Conservation (phyloP, 2,888 invertebrate species). For the Phortica okadai region DNA sequence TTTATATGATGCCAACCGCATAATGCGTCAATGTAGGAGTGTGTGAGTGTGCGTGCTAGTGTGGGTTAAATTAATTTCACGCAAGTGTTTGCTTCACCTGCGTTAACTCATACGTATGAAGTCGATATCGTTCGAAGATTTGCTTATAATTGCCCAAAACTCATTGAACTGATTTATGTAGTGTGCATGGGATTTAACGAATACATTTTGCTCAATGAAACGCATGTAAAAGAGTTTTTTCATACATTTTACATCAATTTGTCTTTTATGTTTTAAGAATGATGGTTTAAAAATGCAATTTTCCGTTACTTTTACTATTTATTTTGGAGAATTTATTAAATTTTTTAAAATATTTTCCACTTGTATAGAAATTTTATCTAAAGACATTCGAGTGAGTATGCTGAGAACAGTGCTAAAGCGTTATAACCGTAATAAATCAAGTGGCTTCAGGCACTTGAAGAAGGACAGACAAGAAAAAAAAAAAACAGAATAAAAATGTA, state of each 20-base stretch:
- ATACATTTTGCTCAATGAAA: too few relatives aligned
- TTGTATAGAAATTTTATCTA: constrained; percentile 46
- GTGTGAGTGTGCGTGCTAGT: not conserved
- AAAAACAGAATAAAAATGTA: constrained; percentile 33
- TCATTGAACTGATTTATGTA: not conserved
- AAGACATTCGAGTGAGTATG: constrained; percentile 49
- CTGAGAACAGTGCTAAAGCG: not conserved
- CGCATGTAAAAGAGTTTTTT: not conserved
- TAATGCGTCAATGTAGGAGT: not conserved
- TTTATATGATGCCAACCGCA: constrained; percentile 53
- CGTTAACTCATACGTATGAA: not conserved
- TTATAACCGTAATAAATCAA: constrained; percentile 62
- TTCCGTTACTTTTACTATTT: constrained; percentile 1
- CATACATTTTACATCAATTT: constrained; percentile 40
- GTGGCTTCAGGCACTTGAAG: constrained; percentile 54
- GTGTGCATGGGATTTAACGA: too few relatives aligned
- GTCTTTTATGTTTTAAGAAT: constrained; percentile 38
- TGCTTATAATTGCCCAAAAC: not conserved
- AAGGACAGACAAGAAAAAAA: constrained; percentile 49
- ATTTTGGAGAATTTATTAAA: constrained; percentile 41
- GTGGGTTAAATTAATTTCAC: constrained; percentile 19
- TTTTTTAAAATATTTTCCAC: constrained; percentile 2
- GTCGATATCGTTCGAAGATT: constrained; percentile 24
- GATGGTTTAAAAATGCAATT: not conserved
- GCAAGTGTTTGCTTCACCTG: constrained; percentile 13